A percentile compares a stretch with the other conserved stretches of the same genome.
These are phyloP conservation scores for Procambarus clarkii DNA, from an alignment of 1,140 invertebrate genomes.

Conservation along the genomic window DNA sequence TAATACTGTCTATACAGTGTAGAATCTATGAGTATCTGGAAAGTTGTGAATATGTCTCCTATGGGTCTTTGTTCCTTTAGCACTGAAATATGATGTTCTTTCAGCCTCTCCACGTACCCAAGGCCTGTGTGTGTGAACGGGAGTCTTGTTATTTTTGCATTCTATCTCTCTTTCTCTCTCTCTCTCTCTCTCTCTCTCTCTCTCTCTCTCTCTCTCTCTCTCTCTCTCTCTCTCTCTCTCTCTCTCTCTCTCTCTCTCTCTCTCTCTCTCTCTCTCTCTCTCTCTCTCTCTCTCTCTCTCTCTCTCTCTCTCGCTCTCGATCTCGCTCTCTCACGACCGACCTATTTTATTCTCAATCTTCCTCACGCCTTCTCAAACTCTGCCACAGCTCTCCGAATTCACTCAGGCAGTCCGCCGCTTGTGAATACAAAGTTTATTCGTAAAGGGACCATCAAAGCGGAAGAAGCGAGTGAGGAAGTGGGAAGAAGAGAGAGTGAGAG, in stretches of 20 bases:
- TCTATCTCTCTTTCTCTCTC: no score
- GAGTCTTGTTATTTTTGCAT: no score
- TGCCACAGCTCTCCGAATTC: neutral
- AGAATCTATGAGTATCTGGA: no score
- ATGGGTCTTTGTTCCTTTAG: no score
- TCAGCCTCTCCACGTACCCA: no score
- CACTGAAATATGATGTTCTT: no score
- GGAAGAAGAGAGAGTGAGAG: constrained; percentile 2
- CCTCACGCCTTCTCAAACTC: neutral
- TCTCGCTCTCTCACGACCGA: neutral
- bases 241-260: neutral
- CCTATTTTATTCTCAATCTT: neutral
- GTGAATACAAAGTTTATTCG: constrained; percentile 18
- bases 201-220: no score
- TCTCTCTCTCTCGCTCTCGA: neutral
- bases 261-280: constrained; percentile 2
- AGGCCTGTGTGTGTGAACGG: no score
- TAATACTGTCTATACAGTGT: no score
- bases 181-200: no score
- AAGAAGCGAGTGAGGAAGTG: neutral
- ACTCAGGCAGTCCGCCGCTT: neutral
- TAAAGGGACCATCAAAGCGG: constrained; percentile 13
- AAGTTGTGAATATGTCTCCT: no score
- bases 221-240: no score
- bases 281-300: constrained; percentile 2